Evolutionary conservation across 2,113 vertebrate species (phyloP).

Genomic region (Dipodomys spectabilis): DNA sequence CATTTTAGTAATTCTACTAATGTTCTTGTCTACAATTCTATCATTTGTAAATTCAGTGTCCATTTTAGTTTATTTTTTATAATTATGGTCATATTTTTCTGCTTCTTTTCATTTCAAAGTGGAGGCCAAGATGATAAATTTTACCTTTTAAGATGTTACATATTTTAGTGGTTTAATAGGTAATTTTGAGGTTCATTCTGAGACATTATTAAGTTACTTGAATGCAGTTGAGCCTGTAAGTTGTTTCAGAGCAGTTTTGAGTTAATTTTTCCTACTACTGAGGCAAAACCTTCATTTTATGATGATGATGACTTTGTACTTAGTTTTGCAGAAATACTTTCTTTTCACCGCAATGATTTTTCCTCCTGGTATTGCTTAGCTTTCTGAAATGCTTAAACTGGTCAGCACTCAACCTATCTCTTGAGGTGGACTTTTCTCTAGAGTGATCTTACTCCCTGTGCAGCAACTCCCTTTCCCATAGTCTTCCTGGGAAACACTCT

Average conservation of each 20-base stretch:
- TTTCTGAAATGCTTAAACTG: not conserved
- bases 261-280: slow-evolving; percentile 17
- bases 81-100: slow-evolving; percentile 18
- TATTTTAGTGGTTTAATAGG: slow-evolving; percentile 34
- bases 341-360: not conserved
- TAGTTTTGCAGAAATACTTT: not conserved
- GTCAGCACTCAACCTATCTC: not conserved
- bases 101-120: slow-evolving; percentile 40
- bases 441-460: not conserved
- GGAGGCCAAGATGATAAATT: not conserved
- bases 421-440: not conserved
- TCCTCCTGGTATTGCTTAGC: not conserved
- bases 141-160: not conserved
- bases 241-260: not conserved
- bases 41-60: not conserved
- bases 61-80: slow-evolving; percentile 39
- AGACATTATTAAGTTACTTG: slow-evolving; percentile 28
- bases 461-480: not conserved
- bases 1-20: slow-evolving; percentile 41
- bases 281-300: not conserved
- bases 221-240: not conserved
- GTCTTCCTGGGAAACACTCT: not conserved
- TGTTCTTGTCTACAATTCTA: slow-evolving; percentile 18
- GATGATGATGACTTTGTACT: not conserved
- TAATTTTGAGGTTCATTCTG: slow-evolving; percentile 53